Base-by-base conservation (phyloP, 2,797 vertebrate species). In the Cossypha heuglini region DNA sequence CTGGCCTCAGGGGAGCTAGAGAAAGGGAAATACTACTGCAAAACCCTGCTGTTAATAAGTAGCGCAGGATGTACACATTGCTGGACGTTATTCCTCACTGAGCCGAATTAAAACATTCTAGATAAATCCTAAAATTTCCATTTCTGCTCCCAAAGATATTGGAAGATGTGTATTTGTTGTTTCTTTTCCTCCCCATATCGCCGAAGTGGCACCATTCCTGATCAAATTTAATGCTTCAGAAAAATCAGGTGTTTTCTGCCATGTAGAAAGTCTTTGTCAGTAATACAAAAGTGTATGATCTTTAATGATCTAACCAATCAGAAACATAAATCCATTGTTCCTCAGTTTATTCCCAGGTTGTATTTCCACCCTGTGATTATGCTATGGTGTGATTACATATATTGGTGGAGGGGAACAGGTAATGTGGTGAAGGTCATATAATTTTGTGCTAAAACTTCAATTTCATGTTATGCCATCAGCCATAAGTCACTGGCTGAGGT, bases 1-100 rank as follows among this genome's bases (percentile, higher is more conserved):
- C 25, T 7, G 2, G 38, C 3, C 13, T 0, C 7, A 24, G 8
- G 5, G 20, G 8, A n/a, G 25, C 5, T 1, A 26, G 8, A 13
- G 22, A 26, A 58, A 33, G 7, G 46, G 31, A 69, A 29, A 43
- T n/a, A 5, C 2, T 54, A 3, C 51, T 49, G 3, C 48, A 14
- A 43, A 89, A 33, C 18, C 20, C 22, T 63, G 24, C 16, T 4
- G 0, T 55, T 40, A 8, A 26, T 31, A 8, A 29, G 24, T 48
- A 22, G 3, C 35, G 58, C 10, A 5, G 71, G 42, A 5, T 20
- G 1, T 42, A 3, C 8, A 14, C 9, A 0, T 74, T 66, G n/a
- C 40, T 63, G 57, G 52, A 9, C 1, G 0, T 63, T 33, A 14
- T 48, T 88, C 68, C 13, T 15, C 26, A 42, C 19, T 20, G 14